phyloP scores from a whole-genome alignment of 2,888 invertebrate species.

The Branchinecta sandiegonensis region DNA sequence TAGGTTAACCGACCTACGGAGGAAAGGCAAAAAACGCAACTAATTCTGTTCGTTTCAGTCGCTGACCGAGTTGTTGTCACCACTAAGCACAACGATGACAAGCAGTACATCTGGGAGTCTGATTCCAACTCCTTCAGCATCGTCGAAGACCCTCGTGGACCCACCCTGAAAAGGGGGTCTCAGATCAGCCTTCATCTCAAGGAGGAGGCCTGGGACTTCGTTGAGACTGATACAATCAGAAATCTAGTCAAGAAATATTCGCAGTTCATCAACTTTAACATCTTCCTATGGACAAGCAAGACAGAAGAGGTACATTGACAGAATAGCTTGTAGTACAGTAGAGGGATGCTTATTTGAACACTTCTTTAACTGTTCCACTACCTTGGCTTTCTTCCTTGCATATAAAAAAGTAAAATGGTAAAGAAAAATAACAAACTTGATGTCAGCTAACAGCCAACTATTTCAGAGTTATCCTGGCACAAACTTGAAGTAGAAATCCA shows the following conservation, averaged over 20 bases:
- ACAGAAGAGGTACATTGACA: slow-evolving; percentile 30
- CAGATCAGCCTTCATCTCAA: slow-evolving; percentile 79
- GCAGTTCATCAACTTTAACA: slow-evolving; percentile 99
- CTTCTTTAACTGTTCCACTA: too few species aligned
- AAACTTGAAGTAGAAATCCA: too few species aligned
- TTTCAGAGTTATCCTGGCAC: too few species aligned
- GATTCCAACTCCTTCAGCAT: slow-evolving; percentile 81
- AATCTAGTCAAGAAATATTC: slow-evolving; percentile 92
- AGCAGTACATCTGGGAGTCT: slow-evolving; percentile 95
- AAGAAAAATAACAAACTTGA: too few species aligned
- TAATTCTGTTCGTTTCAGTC: slow-evolving; percentile 42
- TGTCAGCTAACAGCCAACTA: too few species aligned
- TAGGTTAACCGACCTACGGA: too few species aligned
- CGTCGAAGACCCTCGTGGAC: slow-evolving; percentile 81
- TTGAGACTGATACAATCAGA: slow-evolving; percentile 79
- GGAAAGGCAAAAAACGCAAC: too few species aligned
- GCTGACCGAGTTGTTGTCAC: slow-evolving; percentile 91
- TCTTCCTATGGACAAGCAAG: slow-evolving; percentile 77
- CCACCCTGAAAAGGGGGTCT: slow-evolving; percentile 78
- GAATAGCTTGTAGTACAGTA: slow-evolving; percentile 19
- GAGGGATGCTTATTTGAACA: too few species aligned
- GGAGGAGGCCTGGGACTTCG: slow-evolving; percentile 90
- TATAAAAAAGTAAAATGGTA: too few species aligned
- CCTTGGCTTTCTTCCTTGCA: too few species aligned
- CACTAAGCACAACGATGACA: slow-evolving; percentile 83